Base-by-base conservation (phyloP, 1,140 invertebrate species). In the Scaptomyza pallida region DNA sequence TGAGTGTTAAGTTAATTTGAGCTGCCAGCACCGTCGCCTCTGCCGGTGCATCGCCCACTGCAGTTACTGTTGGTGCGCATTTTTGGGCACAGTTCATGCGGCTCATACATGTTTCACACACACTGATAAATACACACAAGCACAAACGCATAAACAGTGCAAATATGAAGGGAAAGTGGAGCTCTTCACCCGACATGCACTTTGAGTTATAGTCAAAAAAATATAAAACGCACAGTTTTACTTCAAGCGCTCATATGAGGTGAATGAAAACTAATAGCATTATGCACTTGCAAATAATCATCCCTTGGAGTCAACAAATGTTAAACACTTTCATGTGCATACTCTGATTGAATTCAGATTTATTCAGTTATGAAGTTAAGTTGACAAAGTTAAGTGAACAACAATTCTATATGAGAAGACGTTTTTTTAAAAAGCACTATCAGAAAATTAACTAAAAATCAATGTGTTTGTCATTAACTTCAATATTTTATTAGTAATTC, bases 1-100 rank as follows among this genome's bases (percentile, higher is more conserved):
- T 85, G 81, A 77, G 81, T 86, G 81, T 85, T 85, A 86, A 85
- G 81, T 85, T 85, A 85, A 85, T 85, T 85, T 85, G 77, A 48
- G 62, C 77, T 80, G 77, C 64, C 77, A 77, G 55, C 55, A 40
- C 17, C 40, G 13, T 26, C 9, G 17, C 62, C 47, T 45, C 64
- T 51, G 41, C 17, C 40, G 13, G 26, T 12, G 17, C 62, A 52
- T 45, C 64, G 26, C 48, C 57, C 48, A 57, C 61, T 63, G 23
- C 67, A 54, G 35, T 48, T 55, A 33, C 26, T 45, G 35, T 21
- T 51, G 48, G 44, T 60, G 56, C 51, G 43, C 47, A 56, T n/a
- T 62, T 78, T 74, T 74, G 33, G 59, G 61, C 40, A 54, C 68
- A 41, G 35, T 41, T 50, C 72, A 30, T 77, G 69, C 47, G 62